Evolutionary conservation across 2,797 vertebrate species (phyloP), one percentile per base, ranked within the genome.

Genomic region (Centroberyx gerrardi): DNA sequence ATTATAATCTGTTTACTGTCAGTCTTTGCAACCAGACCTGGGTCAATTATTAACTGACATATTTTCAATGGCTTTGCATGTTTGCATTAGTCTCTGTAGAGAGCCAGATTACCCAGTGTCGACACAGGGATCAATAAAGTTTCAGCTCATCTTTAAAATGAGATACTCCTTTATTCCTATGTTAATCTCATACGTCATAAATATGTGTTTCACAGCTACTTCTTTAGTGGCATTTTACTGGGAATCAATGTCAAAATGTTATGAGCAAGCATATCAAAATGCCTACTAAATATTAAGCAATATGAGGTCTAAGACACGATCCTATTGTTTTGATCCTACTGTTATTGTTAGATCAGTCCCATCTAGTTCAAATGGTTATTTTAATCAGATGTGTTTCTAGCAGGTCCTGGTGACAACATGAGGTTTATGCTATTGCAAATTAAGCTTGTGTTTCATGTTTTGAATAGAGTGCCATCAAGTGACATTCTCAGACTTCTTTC

Each of bases 181-280:
- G 18, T 15, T 64, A 61, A 29, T 58, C 9, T 49, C 46, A 14
- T 4, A 14, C 14, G 42, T 12, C 42, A 51, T 68, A 62, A 76
- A 58, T 55, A 70, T 17, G 6, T 10, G 7, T 44, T 62, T 72
- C 33, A 70, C 44, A 72, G 18, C 36, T 48, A 9, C 18, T 38
- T 48, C 2, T 44, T 48, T 66, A 61, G 49, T 60, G 36, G 10
- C 14, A 33, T 8, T 49, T 18, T 14, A 42, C 7, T 18, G 14
- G 5, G 29, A 14, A 40, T 58, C 53, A 63, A 13, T 59, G 29
- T n/a, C n/a, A 55, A 28, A 48, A 18, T 15, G 12, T 42, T 59
- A n/a, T 33, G 17, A 27, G 17, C 40, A 44, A 36, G 15, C 14
- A 46, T 3, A 40, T 33, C 7, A 27, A 8, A 49, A 44, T 28